A percentile compares a stretch with the other conserved stretches of the same genome.
Conservation (phyloP, 2,113 vertebrate species). For the Saccopteryx bilineata region DNA sequence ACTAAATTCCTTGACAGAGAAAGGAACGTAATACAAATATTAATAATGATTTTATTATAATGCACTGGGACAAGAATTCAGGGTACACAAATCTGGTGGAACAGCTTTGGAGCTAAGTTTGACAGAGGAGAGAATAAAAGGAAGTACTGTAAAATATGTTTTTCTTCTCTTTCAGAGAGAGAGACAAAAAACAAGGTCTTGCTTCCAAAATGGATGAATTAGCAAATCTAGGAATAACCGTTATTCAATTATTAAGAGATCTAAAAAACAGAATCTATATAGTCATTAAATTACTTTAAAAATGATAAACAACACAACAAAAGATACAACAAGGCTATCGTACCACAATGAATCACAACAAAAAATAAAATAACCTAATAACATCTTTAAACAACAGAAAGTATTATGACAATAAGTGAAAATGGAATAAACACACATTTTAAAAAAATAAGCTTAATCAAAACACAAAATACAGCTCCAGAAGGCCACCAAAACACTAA, state of each 20-base stretch:
- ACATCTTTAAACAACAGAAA: neutral
- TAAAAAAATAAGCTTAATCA: neutral
- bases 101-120: neutral
- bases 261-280: neutral
- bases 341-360: neutral
- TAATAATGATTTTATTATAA: slow-evolving; percentile 12
- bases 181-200: neutral
- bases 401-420: slow-evolving; percentile 23
- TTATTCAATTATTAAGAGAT: neutral
- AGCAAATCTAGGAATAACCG: neutral
- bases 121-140: neutral
- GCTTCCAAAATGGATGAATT: neutral
- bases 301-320: neutral
- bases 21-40: neutral
- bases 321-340: neutral
- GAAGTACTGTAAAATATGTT: neutral
- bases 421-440: neutral
- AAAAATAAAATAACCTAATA: neutral
- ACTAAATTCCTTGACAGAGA: neutral
- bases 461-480: slow-evolving; percentile 3
- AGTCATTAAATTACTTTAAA: neutral
- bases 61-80: neutral
- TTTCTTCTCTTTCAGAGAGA: neutral
- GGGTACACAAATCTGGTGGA: neutral
- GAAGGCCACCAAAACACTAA: neutral